These are phyloP conservation scores for Axinella damicornis DNA, from an alignment of 37 sponge, comb jelly and placozoan genomes.

Conservation along the genomic window DNA sequence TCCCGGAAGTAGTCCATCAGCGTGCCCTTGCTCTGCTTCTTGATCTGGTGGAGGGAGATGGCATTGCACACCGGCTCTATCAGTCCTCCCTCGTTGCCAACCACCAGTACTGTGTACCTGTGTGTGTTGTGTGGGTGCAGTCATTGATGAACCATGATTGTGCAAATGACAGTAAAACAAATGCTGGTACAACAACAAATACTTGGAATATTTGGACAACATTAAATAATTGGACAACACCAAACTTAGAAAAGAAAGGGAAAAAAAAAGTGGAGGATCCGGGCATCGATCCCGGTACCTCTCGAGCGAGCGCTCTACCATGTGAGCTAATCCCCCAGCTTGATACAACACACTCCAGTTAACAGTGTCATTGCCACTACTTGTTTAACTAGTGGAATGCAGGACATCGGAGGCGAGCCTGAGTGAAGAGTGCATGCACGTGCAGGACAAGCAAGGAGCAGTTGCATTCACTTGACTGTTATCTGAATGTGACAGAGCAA, in stretches of 20 bases:
- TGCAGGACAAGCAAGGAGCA: too few species aligned
- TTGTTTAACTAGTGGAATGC: background rate
- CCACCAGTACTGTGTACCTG: constrained; percentile 88
- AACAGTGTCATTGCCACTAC: too few species aligned
- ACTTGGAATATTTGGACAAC: too few species aligned
- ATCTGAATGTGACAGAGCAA: too few species aligned
- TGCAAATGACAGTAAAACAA: too few species aligned
- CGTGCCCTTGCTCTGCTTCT: constrained; percentile 84
- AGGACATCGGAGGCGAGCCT: too few species aligned
- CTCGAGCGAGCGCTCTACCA: constrained; percentile 53
- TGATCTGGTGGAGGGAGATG: constrained; percentile 97
- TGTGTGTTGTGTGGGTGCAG: background rate
- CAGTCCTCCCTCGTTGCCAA: constrained; percentile 87
- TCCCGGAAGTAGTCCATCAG: constrained; percentile 81
- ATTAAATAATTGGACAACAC: background rate
- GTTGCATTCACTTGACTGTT: too few species aligned
- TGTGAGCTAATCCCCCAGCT: constrained; percentile 45
- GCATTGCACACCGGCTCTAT: constrained; percentile 96
- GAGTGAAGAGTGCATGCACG: too few species aligned
- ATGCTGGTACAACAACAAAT: too few species aligned
- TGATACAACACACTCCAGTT: too few species aligned
- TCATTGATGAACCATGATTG: too few species aligned
- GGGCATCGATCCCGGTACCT: constrained; percentile 55
- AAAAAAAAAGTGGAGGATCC: constrained; percentile 44
- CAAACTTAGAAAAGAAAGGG: background rate